Evolutionary conservation across 2,113 vertebrate genomes (phyloP).

Genomic region (Ceuthmochares aereus): DNA sequence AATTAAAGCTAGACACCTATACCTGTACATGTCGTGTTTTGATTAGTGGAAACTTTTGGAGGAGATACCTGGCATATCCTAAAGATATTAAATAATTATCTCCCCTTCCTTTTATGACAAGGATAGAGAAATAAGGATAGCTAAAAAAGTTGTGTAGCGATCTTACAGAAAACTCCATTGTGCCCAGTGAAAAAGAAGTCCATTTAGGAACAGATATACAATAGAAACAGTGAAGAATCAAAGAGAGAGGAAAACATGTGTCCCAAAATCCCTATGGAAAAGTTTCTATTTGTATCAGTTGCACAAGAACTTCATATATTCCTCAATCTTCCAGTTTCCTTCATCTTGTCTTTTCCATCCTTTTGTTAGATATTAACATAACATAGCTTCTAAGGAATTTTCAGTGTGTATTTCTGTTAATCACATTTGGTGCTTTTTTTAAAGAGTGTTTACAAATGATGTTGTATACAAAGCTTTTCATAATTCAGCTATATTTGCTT

Average conservation of each 20-base stretch:
- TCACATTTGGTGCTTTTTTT: neutral
- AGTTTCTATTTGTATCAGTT: neutral
- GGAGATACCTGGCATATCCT: neutral
- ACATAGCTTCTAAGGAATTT: neutral
- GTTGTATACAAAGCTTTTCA: neutral
- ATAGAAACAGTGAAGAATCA: neutral
- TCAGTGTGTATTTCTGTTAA: neutral
- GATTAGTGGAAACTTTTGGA: neutral
- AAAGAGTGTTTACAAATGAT: neutral
- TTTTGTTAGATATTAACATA: neutral
- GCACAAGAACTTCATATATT: neutral
- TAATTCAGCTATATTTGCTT: neutral
- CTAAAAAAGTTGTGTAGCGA: neutral
- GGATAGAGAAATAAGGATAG: neutral
- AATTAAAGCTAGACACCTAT: neutral
- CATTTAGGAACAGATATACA: neutral
- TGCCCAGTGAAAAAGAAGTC: neutral
- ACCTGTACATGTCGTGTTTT: neutral
- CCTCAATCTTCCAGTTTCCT: neutral
- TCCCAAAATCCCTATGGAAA: neutral
- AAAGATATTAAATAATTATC: neutral
- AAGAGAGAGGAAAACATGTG: neutral
- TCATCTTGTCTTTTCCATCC: neutral
- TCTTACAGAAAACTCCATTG: neutral
- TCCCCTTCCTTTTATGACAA: neutral